These are phyloP conservation scores for Pipa parva DNA, from an alignment of 2,113 vertebrate species.

Conservation along the genomic window DNA sequence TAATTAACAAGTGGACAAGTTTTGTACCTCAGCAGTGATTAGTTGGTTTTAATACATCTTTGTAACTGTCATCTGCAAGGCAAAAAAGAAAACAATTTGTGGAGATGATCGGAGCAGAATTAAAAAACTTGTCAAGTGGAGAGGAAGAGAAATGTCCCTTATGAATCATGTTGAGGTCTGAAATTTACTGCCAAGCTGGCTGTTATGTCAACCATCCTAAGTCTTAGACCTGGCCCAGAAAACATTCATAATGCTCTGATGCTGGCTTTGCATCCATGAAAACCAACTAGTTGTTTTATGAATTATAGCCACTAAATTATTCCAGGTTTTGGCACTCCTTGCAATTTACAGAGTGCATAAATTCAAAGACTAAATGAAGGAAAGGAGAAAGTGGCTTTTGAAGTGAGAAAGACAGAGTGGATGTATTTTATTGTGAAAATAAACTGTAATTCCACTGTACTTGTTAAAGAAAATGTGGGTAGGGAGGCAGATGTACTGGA, in stretches of 20 bases:
- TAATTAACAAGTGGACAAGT: conserved; percentile 13
- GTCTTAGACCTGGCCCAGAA: background rate
- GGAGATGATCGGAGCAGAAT: conserved; percentile 34
- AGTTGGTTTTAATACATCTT: conserved; percentile 3
- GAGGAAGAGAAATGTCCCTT: conserved; percentile 11
- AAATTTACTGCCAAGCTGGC: conserved; percentile 18
- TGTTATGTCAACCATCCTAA: background rate
- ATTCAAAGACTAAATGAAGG: conserved; percentile 29
- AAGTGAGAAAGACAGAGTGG: conserved; percentile 21
- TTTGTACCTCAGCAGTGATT: conserved; percentile 4
- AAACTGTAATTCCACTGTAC: conserved; percentile 3
- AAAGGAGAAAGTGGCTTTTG: conserved; percentile 25
- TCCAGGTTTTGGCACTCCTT: conserved; percentile 20
- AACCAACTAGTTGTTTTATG: conserved; percentile 25
- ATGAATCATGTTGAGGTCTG: conserved; percentile 15
- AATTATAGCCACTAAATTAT: conserved; percentile 33
- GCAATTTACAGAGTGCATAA: conserved; percentile 30
- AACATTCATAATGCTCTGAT: conserved; percentile 24
- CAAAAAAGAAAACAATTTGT: conserved; percentile 29
- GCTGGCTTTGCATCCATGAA: conserved; percentile 13
- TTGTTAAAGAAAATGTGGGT: background rate
- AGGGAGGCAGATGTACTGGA: background rate
- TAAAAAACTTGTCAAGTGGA: conserved; percentile 32
- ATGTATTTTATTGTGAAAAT: conserved; percentile 6
- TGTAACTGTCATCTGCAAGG: conserved; percentile 19